Percentiles rank a stretch among this genome's conserved stretches.
phyloP scores from a whole-genome alignment of 2,888 invertebrate species.

The Diarsia rubi region DNA sequence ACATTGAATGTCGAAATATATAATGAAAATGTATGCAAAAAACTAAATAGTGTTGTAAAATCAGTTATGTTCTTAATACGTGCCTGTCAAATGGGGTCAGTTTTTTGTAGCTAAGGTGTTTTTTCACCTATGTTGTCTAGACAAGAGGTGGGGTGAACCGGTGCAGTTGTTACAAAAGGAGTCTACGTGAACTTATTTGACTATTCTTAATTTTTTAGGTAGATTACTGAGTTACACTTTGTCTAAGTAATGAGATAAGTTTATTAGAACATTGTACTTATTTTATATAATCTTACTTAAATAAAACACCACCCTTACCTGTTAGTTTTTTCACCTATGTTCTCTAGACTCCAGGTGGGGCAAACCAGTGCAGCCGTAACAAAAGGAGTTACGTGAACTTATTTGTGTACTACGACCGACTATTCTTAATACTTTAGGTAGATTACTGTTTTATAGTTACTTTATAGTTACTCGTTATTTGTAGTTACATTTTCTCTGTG shows the following conservation, averaged over 20 bases:
- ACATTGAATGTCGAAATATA: slow-evolving; percentile 39
- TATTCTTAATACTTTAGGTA: slow-evolving; percentile 64
- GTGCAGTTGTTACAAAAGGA: slow-evolving; percentile 63
- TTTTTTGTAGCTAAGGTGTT: slow-evolving; percentile 66
- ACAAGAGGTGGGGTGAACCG: slow-evolving; percentile 50
- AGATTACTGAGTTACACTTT: slow-evolving; percentile 27
- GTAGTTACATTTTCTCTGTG: slow-evolving; percentile 25
- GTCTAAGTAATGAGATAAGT: background rate
- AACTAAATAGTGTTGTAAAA: slow-evolving; percentile 53
- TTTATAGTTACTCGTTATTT: too few relatives aligned
- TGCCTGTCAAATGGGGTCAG: slow-evolving; percentile 67
- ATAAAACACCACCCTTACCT: too few relatives aligned
- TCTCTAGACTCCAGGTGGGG: slow-evolving; percentile 56
- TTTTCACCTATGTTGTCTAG: slow-evolving; percentile 58
- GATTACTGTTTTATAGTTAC: too few relatives aligned
- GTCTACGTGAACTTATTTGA: slow-evolving; percentile 75
- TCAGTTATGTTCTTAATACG: slow-evolving; percentile 72
- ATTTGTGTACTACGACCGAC: slow-evolving; percentile 69
- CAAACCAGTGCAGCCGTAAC: slow-evolving; percentile 50
- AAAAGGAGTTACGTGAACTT: slow-evolving; percentile 74
- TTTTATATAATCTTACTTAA: background rate
- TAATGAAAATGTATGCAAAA: slow-evolving; percentile 47
- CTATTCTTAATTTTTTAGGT: slow-evolving; percentile 64
- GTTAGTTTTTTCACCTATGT: slow-evolving; percentile 56
- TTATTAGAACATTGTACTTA: background rate